Percentiles rank a stretch among this genome's conserved stretches.
These are phyloP conservation scores for Perca flavescens DNA, from an alignment of 2,113 vertebrate genomes.

Conservation along the genomic window DNA sequence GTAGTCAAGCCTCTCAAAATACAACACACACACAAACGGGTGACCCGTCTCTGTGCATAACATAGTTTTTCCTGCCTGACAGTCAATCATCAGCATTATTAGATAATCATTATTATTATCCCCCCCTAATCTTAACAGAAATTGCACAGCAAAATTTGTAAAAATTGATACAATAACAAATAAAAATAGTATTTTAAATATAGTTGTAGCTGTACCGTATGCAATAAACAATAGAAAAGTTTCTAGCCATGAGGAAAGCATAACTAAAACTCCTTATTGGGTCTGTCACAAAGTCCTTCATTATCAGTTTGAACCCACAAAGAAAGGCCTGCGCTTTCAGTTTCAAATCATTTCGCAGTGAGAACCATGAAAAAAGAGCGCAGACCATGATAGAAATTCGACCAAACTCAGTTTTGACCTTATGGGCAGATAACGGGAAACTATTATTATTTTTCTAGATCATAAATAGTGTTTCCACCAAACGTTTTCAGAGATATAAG, in stretches of 20 bases:
- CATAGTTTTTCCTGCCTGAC: too few species aligned
- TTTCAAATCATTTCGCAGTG: conserved; percentile 26
- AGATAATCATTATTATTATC: too few species aligned
- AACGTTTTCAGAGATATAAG: conserved; percentile 21
- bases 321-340: neutral
- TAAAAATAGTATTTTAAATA: too few species aligned
- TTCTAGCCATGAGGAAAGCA: neutral
- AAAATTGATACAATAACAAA: too few species aligned
- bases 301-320: conserved; percentile 20
- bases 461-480: conserved; percentile 1
- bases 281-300: neutral
- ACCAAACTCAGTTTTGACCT: conserved; percentile 28
- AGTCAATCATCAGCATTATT: too few species aligned
- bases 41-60: too few species aligned
- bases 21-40: too few species aligned
- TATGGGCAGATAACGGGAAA: conserved; percentile 18
- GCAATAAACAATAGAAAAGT: neutral
- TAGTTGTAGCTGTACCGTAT: neutral
- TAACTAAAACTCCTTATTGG: neutral
- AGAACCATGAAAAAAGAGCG: neutral
- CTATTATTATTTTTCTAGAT: conserved; percentile 5
- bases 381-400: conserved; percentile 19
- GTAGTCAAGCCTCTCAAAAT: too few species aligned
- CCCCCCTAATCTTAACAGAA: too few species aligned
- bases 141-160: too few species aligned